Conservation (phyloP, 2,888 invertebrate species). For the Anarsia innoxiella region DNA sequence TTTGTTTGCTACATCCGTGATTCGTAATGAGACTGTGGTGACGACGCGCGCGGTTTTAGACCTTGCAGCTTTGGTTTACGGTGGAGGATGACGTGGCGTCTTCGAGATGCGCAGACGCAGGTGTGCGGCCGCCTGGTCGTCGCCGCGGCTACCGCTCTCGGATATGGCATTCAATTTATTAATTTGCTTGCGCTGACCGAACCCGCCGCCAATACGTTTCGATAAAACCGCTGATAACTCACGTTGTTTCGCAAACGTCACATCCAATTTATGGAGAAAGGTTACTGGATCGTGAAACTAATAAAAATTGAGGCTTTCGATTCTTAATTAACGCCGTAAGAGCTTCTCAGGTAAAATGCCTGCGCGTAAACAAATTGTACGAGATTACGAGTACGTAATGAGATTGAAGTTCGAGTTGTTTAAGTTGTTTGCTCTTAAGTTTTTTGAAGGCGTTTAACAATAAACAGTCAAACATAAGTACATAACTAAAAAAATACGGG, state of each 20-base stretch:
- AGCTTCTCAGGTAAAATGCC: too few species aligned
- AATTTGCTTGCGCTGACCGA: constrained; percentile 61
- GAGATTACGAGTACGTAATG: too few species aligned
- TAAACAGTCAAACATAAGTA: too few species aligned
- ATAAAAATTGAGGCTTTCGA: constrained; percentile 5
- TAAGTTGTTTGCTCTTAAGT: not conserved
- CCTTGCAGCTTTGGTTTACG: constrained; percentile 16
- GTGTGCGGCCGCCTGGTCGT: constrained; percentile 70
- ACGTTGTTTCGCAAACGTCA: constrained; percentile 12
- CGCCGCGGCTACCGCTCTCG: constrained; percentile 67
- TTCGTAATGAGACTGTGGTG: constrained; percentile 61
- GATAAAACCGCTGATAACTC: constrained; percentile 15
- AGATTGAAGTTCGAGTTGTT: too few species aligned
- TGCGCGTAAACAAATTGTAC: too few species aligned
- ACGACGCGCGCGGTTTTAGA: constrained; percentile 15
- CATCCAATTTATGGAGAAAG: constrained; percentile 17
- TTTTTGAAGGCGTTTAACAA: not conserved
- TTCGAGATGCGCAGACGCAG: constrained; percentile 62
- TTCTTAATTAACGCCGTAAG: constrained; percentile 1
- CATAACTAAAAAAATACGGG: too few species aligned
- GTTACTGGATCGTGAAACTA: constrained; percentile 12
- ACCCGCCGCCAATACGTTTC: constrained; percentile 14
- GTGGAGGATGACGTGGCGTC: constrained; percentile 24
- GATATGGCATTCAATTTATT: constrained; percentile 71
- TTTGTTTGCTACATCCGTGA: constrained; percentile 71